These are phyloP conservation scores for Antrozous pallidus DNA, from an alignment of 2,797 vertebrate species.

Conservation along the genomic window DNA sequence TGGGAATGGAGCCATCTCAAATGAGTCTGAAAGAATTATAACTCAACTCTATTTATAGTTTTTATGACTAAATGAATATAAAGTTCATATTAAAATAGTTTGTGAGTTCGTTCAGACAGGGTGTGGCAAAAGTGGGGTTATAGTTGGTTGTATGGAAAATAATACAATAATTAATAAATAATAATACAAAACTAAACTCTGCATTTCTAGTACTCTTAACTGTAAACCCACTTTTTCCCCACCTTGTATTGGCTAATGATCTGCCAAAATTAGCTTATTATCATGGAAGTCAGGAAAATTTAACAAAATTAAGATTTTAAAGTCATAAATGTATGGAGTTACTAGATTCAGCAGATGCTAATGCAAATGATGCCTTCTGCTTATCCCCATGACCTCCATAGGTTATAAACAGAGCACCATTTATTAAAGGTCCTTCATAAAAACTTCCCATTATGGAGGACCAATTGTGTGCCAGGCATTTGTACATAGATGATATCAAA, in stretches of 20 bases:
- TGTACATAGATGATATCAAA: background rate
- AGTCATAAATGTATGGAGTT: background rate
- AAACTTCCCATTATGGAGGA: background rate
- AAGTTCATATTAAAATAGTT: background rate
- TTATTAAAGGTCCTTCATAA: background rate
- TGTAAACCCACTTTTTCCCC: background rate
- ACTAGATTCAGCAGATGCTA: background rate
- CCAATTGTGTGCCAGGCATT: background rate
- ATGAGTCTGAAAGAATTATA: conserved; percentile 13
- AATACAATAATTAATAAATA: too few relatives aligned
- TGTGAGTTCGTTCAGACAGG: background rate
- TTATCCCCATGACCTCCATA: background rate
- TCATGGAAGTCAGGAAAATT: background rate
- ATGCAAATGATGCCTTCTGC: background rate
- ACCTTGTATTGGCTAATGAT: background rate
- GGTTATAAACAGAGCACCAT: background rate
- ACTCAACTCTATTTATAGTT: background rate
- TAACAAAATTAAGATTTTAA: conserved; percentile 35
- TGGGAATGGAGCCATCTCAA: background rate
- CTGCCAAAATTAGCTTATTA: background rate
- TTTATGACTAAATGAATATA: conserved; percentile 6
- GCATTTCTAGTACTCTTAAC: background rate
- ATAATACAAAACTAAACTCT: too few relatives aligned
- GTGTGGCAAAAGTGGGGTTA: background rate
- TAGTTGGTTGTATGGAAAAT: background rate